These are phyloP conservation scores for Lithobates pipiens DNA, from an alignment of 2,797 vertebrate species.

Conservation along the genomic window DNA sequence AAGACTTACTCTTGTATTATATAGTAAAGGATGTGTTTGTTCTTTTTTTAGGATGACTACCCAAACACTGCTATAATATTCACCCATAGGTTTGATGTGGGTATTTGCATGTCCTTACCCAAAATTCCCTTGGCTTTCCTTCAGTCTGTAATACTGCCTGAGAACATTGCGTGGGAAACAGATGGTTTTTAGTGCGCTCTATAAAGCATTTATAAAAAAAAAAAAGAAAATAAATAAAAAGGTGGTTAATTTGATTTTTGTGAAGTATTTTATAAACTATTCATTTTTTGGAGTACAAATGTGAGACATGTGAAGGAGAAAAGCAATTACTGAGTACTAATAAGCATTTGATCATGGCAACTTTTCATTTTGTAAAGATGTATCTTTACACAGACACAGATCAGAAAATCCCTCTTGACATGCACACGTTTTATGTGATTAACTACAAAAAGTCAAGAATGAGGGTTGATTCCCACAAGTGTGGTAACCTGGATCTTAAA, in stretches of 20 bases:
- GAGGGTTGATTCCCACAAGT: slow-evolving; percentile 16
- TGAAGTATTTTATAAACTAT: background rate
- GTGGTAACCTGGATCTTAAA: slow-evolving; percentile 28
- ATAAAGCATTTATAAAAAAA: background rate
- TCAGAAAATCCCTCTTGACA: slow-evolving; percentile 9
- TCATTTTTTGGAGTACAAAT: too few relatives aligned
- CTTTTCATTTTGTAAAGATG: background rate
- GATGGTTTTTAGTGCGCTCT: background rate
- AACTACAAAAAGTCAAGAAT: slow-evolving; percentile 7
- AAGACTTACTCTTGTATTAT: background rate
- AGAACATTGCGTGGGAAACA: background rate
- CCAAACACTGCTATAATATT: background rate
- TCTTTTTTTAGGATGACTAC: background rate
- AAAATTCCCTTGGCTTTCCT: background rate
- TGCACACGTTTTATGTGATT: background rate
- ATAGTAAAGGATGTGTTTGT: background rate
- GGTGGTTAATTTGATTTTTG: background rate
- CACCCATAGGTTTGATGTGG: background rate
- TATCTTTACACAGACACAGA: background rate
- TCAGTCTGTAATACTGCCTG: background rate
- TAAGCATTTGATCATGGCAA: too few relatives aligned
- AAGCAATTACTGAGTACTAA: background rate
- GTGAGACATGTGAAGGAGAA: background rate
- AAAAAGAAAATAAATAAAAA: background rate
- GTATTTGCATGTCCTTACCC: background rate